A percentile compares a stretch with the other conserved stretches of the same genome.
phyloP scores from a whole-genome alignment of 2,113 vertebrate genomes.

The Coregonus clupeaformis region DNA sequence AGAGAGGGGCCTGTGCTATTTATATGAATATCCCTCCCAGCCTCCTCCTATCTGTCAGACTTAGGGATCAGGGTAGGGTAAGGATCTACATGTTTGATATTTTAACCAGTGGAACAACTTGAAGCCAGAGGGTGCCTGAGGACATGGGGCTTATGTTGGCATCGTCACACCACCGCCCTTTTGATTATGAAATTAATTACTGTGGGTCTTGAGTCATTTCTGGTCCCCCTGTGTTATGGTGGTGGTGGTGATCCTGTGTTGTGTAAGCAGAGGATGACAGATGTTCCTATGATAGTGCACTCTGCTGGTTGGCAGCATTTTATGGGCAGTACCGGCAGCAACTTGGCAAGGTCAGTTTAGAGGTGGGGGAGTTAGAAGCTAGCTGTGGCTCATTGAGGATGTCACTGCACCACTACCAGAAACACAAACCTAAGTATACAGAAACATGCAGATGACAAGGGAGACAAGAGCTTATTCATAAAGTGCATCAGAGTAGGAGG shows the following conservation, averaged over 20 bases:
- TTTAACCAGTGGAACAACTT: neutral
- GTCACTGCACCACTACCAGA: too few species aligned
- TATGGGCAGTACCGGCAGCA: neutral
- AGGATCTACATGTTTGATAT: constrained; percentile 6
- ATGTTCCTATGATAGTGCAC: neutral
- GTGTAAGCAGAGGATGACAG: neutral
- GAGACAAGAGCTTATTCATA: too few species aligned
- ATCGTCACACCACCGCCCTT: neutral
- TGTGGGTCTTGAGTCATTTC: neutral
- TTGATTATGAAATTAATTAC: neutral
- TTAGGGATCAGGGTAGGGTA: neutral
- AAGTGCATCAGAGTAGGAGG: too few species aligned
- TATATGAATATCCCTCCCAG: constrained; percentile 22
- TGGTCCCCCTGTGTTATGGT: too few species aligned
- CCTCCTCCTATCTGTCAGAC: neutral
- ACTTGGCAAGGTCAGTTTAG: too few species aligned
- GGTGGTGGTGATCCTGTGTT: neutral
- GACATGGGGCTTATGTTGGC: neutral
- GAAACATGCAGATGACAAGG: too few species aligned
- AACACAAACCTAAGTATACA: too few species aligned
- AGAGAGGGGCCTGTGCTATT: constrained; percentile 12
- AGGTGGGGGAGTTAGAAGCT: too few species aligned
- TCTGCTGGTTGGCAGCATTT: neutral
- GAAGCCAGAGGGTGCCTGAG: neutral
- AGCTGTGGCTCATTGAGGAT: too few species aligned